Percentiles rank a stretch among this genome's conserved stretches.
Conservation (phyloP, 2,888 invertebrate genomes). For the Branchipolynoe longqiensis region DNA sequence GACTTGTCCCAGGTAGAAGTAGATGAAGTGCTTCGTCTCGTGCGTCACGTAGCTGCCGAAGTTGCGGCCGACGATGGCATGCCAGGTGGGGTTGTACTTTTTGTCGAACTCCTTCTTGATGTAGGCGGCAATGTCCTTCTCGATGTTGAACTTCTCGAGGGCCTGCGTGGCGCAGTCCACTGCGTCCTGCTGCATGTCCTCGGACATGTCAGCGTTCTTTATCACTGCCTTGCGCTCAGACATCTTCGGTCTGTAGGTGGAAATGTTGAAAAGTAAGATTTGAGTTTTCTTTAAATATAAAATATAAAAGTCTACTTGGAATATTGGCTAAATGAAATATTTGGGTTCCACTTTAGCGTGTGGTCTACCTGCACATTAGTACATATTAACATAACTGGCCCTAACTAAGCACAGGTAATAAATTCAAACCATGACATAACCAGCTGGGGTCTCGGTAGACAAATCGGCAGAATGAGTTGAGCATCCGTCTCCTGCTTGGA, state of each 20-base stretch:
- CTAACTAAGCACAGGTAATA: too few species aligned
- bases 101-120: constrained; percentile 99
- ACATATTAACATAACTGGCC: too few species aligned
- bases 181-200: constrained; percentile 99
- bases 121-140: constrained; percentile 99
- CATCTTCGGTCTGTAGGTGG: constrained; percentile 63
- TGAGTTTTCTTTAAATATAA: too few species aligned
- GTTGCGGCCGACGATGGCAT: constrained; percentile 98
- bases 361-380: too few species aligned
- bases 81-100: constrained; percentile 99
- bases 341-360: too few species aligned
- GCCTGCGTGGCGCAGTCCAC: constrained; percentile 99
- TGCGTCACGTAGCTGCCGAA: constrained; percentile 99
- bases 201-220: constrained; percentile 99
- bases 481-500: too few species aligned
- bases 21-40: constrained; percentile 99
- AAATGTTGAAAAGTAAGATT: neutral
- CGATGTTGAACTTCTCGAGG: constrained; percentile 98
- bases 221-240: constrained; percentile 92
- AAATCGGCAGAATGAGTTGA: too few species aligned
- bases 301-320: too few species aligned
- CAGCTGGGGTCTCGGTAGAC: too few species aligned
- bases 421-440: too few species aligned
- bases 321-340: too few species aligned
- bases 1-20: constrained; percentile 99